These are phyloP conservation scores for Agrochola lota DNA, from an alignment of 2,888 invertebrate genomes.

Conservation along the genomic window DNA sequence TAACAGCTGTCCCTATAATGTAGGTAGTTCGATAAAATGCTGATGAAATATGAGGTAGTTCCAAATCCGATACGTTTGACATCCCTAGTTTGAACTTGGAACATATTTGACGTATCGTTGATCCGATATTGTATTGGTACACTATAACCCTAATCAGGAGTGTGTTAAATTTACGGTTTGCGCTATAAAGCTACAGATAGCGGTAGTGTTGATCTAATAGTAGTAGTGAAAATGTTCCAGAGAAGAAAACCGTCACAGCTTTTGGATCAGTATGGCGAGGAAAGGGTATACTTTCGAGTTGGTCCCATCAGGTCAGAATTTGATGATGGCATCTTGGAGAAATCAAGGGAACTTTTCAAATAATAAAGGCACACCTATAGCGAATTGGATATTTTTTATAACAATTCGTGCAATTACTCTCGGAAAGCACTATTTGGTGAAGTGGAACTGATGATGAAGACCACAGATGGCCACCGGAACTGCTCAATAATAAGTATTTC, in stretches of 20 bases:
- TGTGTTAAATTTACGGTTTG: neutral
- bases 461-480: no score
- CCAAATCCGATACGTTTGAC: neutral
- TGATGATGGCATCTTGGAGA: no score
- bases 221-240: neutral
- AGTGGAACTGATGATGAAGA: no score
- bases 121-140: conserved; percentile 15
- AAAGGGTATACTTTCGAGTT: no score
- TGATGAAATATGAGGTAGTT: neutral
- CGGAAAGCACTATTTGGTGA: no score
- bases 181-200: neutral
- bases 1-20: conserved; percentile 3
- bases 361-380: no score
- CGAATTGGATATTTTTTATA: no score
- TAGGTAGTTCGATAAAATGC: conserved; percentile 4
- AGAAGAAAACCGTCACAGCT: neutral
- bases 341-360: no score
- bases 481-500: no score
- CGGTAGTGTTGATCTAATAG: neutral
- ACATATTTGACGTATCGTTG: conserved; percentile 20
- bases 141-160: neutral
- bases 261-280: neutral
- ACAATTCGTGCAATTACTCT: no score
- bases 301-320: no score
- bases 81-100: neutral